A percentile compares a stretch with the other conserved stretches of the same genome.
phyloP scores from a whole-genome alignment of 1,140 invertebrate species.

The Leptinotarsa defecta region DNA sequence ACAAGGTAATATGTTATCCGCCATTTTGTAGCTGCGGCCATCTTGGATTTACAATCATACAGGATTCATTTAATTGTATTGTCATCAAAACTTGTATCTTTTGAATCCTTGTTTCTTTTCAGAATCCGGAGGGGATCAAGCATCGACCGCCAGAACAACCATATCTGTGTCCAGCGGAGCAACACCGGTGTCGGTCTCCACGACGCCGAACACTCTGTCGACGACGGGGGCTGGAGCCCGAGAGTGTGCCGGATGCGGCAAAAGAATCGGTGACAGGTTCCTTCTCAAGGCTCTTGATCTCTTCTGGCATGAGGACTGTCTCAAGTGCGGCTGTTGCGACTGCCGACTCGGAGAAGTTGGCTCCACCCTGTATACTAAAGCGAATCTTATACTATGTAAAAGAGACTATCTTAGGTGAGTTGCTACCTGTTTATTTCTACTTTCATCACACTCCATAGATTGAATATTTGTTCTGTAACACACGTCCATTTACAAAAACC shows the following conservation, averaged over 20 bases:
- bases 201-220: constrained; percentile 43
- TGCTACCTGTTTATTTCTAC: too few relatives aligned
- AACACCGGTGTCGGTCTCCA: constrained; percentile 46
- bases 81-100: too few relatives aligned
- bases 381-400: constrained; percentile 90
- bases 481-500: background rate
- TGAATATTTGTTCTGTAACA: background rate
- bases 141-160: constrained; percentile 43
- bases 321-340: constrained; percentile 97
- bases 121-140: constrained; percentile 54
- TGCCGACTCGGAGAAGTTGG: constrained; percentile 95
- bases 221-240: constrained; percentile 77
- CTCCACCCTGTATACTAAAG: constrained; percentile 88
- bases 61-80: too few relatives aligned
- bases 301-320: constrained; percentile 97
- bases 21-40: too few relatives aligned
- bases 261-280: constrained; percentile 84
- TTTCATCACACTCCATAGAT: too few relatives aligned
- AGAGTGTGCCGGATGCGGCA: constrained; percentile 86
- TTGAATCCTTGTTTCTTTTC: constrained; percentile 32
- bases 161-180: constrained; percentile 41
- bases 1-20: too few relatives aligned
- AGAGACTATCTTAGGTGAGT: constrained; percentile 89
- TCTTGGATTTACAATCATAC: too few relatives aligned
- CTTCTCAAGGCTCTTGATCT: constrained; percentile 87